Base-by-base conservation (phyloP, 53 echinoderm and acorn worm genomes). In the Paelopatides confundens region DNA sequence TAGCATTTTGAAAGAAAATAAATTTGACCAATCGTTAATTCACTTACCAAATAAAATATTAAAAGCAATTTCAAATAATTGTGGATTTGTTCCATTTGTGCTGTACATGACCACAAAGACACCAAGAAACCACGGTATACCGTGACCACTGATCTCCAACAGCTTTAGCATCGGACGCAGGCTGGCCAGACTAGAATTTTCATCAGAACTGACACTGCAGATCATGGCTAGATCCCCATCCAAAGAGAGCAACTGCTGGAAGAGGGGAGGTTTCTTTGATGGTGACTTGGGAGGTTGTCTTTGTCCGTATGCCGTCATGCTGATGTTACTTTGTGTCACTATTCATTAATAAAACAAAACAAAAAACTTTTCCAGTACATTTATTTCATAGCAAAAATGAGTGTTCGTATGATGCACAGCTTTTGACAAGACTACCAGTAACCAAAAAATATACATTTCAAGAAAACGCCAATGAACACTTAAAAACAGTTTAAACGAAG, bases 91-190 rank as follows among this genome's bases (percentile, higher is more conserved):
- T 50, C 50, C 63, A 82, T 84, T 49, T 17, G 81, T 29, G 28
- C 28, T 66, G 39, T 85, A 92, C 64, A 97, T 51, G 14, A 92
- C 37, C 2, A 82, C 62, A 12, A 94, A 39, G 6, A 92, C 88
- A 24, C 93, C 52, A 9, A 82, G 36, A 10, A 95, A 81, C 95
- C 97, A 97, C 1, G 91, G 91, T 46, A 97, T 68, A 14, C 98
- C 98, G 76, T 97, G 95, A 2, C 98, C 97, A 82, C 86, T 91
- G 71, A 94, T 82, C 87, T 97, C 98, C 9, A 97, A 67, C 4
- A 90, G 13, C 53, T 95, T 93, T 40, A 94, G 85, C 31, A 93
- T 13, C 8, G 86, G 88, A 66, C 95, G 88, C 14, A 92, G 76
- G 15, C 24, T 40, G 8, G 68, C 89, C 52, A 65, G 69, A 9